These are phyloP conservation scores for Notothenia rossii DNA, from an alignment of 2,113 vertebrate species.

Conservation along the genomic window DNA sequence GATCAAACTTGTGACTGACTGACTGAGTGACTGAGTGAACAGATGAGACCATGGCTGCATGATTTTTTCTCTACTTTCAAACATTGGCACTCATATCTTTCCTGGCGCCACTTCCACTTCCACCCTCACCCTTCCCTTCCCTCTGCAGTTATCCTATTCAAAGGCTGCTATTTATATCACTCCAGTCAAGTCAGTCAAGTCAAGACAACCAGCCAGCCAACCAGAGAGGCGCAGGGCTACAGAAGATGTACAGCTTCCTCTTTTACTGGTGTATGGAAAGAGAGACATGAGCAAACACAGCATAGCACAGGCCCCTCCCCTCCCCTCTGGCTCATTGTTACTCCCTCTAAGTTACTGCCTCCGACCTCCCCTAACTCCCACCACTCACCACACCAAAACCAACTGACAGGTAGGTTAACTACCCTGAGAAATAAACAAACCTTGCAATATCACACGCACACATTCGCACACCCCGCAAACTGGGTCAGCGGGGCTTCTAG, in stretches of 20 bases:
- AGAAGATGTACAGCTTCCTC: conserved; percentile 61
- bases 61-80: conserved; percentile 61
- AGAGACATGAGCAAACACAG: conserved; percentile 35
- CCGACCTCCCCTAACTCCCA: conserved; percentile 47
- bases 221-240: conserved; percentile 61
- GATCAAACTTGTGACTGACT: conserved; percentile 65
- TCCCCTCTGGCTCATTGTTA: conserved; percentile 47
- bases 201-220: conserved; percentile 66
- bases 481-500: conserved; percentile 72
- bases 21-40: conserved; percentile 67
- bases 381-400: conserved; percentile 61
- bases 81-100: conserved; percentile 77
- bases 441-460: conserved; percentile 28
- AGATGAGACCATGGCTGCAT: conserved; percentile 66
- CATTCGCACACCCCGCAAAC: conserved; percentile 50
- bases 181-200: conserved; percentile 77
- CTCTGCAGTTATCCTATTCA: conserved; percentile 81
- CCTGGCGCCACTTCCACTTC: conserved; percentile 78
- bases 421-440: conserved; percentile 72
- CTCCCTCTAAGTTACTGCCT: conserved; percentile 38
- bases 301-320: conserved; percentile 48
- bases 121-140: conserved; percentile 49
- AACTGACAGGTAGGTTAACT: conserved; percentile 71
- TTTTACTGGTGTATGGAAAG: conserved; percentile 64
- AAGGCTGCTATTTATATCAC: conserved; percentile 83